These are phyloP conservation scores for Zaprionus tsacasi DNA, from an alignment of 1,140 invertebrate genomes.

Conservation along the genomic window DNA sequence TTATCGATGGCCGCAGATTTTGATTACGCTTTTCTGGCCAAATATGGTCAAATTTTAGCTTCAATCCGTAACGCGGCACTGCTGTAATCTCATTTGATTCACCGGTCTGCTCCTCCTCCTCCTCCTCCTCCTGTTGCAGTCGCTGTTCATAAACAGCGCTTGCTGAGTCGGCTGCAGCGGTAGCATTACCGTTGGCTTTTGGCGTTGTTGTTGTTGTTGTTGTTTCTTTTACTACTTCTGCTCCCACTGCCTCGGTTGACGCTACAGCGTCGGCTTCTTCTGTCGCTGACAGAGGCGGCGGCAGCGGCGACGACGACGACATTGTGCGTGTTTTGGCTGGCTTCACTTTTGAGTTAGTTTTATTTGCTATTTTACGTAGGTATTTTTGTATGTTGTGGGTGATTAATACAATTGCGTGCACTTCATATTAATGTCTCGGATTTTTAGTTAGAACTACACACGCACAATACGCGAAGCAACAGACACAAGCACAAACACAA, in stretches of 20 bases:
- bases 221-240: slow-evolving; percentile 22
- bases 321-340: slow-evolving; percentile 45
- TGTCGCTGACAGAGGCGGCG: slow-evolving; percentile 2
- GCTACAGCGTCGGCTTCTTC: slow-evolving; percentile 21
- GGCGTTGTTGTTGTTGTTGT: slow-evolving; percentile 32
- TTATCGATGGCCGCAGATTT: slow-evolving; percentile 87
- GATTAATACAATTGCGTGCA: slow-evolving; percentile 48
- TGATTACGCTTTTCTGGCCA: slow-evolving; percentile 91
- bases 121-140: slow-evolving; percentile 41
- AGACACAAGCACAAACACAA: slow-evolving; percentile 10
- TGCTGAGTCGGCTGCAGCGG: slow-evolving; percentile 62
- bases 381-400: neutral
- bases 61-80: slow-evolving; percentile 88
- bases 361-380: neutral
- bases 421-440: slow-evolving; percentile 41
- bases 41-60: slow-evolving; percentile 90
- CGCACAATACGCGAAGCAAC: slow-evolving; percentile 17
- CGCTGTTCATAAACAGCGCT: slow-evolving; percentile 76
- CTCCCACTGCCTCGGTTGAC: slow-evolving; percentile 16
- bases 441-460: slow-evolving; percentile 29
- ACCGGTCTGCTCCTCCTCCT: slow-evolving; percentile 14
- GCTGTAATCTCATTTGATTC: slow-evolving; percentile 70
- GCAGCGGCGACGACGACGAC: slow-evolving; percentile 34
- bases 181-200: slow-evolving; percentile 48
- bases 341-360: slow-evolving; percentile 29